Evolutionary conservation across 2,113 vertebrate species (phyloP).

Genomic region (Pterocles gutturalis): DNA sequence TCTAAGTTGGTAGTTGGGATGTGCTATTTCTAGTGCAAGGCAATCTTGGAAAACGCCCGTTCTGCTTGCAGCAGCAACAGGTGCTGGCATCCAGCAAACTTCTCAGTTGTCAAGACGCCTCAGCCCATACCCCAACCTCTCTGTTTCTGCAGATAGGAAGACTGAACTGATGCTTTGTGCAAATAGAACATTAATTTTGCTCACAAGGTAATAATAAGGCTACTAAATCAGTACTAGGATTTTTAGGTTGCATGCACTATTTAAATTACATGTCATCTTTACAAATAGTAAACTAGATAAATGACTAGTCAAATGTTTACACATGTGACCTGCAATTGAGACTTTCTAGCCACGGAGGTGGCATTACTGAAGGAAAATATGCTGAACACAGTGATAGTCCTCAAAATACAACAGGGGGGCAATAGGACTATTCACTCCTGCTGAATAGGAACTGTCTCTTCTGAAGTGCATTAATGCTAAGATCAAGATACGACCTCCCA

Average conservation of each 20-base stretch:
- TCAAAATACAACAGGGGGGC: background rate
- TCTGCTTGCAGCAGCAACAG: background rate
- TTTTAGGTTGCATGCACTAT: background rate
- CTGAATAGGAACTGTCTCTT: background rate
- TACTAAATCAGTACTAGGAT: constrained; percentile 27
- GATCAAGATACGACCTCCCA: background rate
- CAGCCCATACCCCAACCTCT: background rate
- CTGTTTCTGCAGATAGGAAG: constrained; percentile 4
- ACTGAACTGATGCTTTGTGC: background rate
- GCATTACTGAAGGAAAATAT: background rate
- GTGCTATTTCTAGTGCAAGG: background rate
- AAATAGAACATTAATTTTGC: constrained; percentile 62
- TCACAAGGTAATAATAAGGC: constrained; percentile 59
- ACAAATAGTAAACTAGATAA: constrained; percentile 9
- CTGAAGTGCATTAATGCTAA: background rate
- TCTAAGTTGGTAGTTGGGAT: background rate
- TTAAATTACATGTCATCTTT: constrained; percentile 51
- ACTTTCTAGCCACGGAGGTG: background rate
- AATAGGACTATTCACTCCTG: background rate
- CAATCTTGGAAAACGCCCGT: background rate
- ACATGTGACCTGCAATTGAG: background rate
- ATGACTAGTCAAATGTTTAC: constrained; percentile 19
- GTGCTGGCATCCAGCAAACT: background rate
- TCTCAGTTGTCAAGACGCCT: background rate
- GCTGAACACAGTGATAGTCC: background rate